A percentile compares a stretch with the other conserved stretches of the same genome.
Conservation (phyloP, 35 echinoderm and acorn worm genomes). For the Acanthaster planci region DNA sequence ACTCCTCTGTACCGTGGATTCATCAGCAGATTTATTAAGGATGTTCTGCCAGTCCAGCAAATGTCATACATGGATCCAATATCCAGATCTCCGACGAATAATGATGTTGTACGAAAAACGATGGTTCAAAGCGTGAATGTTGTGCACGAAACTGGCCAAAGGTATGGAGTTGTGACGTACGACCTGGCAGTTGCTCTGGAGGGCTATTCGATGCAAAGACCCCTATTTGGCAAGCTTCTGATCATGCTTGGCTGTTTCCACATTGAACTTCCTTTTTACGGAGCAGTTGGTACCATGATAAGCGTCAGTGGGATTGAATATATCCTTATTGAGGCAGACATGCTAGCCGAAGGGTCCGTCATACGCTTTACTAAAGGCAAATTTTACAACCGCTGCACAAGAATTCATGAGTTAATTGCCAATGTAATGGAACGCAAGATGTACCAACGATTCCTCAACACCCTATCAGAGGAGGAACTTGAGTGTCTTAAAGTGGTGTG, state of each 20-base stretch:
- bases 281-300: constrained; percentile 66
- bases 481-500: no score
- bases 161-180: constrained; percentile 78
- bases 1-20: constrained; percentile 67
- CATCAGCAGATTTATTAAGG: constrained; percentile 63
- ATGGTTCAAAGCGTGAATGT: constrained; percentile 63
- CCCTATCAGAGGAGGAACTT: constrained; percentile 39
- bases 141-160: constrained; percentile 70
- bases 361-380: constrained; percentile 74
- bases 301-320: constrained; percentile 70
- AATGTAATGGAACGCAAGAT: constrained; percentile 70
- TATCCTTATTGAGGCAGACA: constrained; percentile 59
- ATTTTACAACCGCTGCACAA: constrained; percentile 84
- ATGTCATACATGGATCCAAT: constrained; percentile 90
- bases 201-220: constrained; percentile 51
- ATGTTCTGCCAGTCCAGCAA: constrained; percentile 61
- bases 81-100: constrained; percentile 80
- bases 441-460: constrained; percentile 27
- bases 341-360: constrained; percentile 78
- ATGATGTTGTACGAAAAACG: constrained; percentile 76
- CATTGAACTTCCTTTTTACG: constrained; percentile 66
- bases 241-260: constrained; percentile 87
- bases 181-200: constrained; percentile 69
- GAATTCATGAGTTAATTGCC: constrained; percentile 66
- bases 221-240: constrained; percentile 72